Percentiles rank a stretch among this genome's conserved stretches.
These are phyloP conservation scores for Engystomops pustulosus DNA, from an alignment of 2,113 vertebrate species.

Conservation along the genomic window DNA sequence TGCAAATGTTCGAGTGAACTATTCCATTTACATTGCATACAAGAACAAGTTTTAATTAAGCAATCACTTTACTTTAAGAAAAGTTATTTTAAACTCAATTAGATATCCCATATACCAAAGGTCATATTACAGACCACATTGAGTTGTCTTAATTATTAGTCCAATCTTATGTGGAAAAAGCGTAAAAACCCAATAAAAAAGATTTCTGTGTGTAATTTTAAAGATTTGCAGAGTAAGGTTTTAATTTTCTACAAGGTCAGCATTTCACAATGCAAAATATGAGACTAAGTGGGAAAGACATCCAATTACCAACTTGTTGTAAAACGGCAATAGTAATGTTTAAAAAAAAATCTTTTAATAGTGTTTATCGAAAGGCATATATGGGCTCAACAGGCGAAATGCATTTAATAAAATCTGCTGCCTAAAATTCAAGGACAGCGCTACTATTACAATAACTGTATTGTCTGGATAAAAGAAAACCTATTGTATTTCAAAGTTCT, in stretches of 20 bases:
- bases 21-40: neutral
- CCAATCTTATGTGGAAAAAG: slow-evolving; percentile 32
- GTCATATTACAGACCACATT: slow-evolving; percentile 17
- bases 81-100: slow-evolving; percentile 24
- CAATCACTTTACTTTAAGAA: slow-evolving; percentile 1
- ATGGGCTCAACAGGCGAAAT: slow-evolving; percentile 7
- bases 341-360: slow-evolving; percentile 13
- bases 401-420: neutral
- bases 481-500: neutral
- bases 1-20: neutral
- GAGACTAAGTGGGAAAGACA: slow-evolving; percentile 52
- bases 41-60: slow-evolving; percentile 22
- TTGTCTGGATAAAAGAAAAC: neutral
- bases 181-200: slow-evolving; percentile 49
- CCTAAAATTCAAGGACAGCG: neutral
- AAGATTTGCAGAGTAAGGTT: slow-evolving; percentile 53
- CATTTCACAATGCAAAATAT: slow-evolving; percentile 48
- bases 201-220: slow-evolving; percentile 57
- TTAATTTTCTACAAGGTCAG: slow-evolving; percentile 56
- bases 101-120: slow-evolving; percentile 10
- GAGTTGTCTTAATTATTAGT: slow-evolving; percentile 45
- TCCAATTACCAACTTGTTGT: slow-evolving; percentile 56
- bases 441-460: too few species aligned
- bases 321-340: slow-evolving; percentile 26
- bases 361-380: slow-evolving; percentile 41